These are phyloP conservation scores for Anser brachyrhynchus DNA, from an alignment of 2,113 vertebrate species.

Conservation along the genomic window DNA sequence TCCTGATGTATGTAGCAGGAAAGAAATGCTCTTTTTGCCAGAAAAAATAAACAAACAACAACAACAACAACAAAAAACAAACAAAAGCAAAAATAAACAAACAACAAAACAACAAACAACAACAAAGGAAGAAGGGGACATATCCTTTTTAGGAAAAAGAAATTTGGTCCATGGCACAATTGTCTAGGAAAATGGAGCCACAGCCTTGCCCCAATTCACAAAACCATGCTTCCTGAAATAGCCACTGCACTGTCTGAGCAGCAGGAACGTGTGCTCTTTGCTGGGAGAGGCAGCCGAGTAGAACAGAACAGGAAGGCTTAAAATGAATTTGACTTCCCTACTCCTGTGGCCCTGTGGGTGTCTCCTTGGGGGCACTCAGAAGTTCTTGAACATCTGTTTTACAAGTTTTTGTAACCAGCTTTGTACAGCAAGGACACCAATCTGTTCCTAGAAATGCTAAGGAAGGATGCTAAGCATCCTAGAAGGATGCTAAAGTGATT, in stretches of 20 bases:
- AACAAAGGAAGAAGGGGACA: neutral
- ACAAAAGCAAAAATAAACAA: no score
- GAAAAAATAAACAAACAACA: neutral
- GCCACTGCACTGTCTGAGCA: neutral
- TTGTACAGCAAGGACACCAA: neutral
- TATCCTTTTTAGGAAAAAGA: neutral
- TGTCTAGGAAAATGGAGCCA: neutral
- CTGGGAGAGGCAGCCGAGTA: neutral
- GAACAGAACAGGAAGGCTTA: neutral
- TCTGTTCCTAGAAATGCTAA: neutral
- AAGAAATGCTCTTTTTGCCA: neutral
- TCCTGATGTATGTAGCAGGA: neutral
- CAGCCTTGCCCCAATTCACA: neutral
- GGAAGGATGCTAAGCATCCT: neutral
- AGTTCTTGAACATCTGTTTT: neutral
- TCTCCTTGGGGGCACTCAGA: neutral
- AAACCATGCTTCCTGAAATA: neutral
- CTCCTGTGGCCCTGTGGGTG: fast-evolving
- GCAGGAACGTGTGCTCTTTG: neutral
- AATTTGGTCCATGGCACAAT: neutral
- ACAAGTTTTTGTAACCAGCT: neutral
- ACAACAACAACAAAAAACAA: neutral
- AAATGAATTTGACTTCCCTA: neutral
- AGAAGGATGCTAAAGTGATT: neutral
- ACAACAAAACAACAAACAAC: neutral